Base-by-base conservation (phyloP, 2,113 vertebrate genomes). In the Dinomys branickii region DNA sequence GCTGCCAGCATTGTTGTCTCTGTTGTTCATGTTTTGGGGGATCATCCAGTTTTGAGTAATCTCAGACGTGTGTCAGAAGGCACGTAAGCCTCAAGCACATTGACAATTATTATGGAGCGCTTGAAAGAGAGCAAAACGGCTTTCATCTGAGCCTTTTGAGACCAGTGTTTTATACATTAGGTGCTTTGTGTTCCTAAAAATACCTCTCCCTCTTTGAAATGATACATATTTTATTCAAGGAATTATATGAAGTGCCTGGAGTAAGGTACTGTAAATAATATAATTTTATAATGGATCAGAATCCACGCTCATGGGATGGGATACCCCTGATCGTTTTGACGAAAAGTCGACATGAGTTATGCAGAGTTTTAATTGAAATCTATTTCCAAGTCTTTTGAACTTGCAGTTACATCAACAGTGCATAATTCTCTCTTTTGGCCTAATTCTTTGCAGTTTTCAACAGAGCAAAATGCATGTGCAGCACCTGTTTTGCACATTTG, bases 201-300 rank as follows among this genome's bases (percentile, higher is more conserved):
- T 59, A 58, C 30, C 50, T 95, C 90, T 96, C 56, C 50, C n/a
- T 75, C 85, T 87, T 88, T 81, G 26, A 90, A 93, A 63, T 92
- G 50, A 59, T 91, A 9, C 58, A 30, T 67, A 26, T 90, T 96
- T 94, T 90, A 75, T 90, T n/a, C 16, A 81, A 85, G 56, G 84
- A 63, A 61, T 96, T 92, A 89, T 75, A 28, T 58, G 50, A 96
- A 94, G 81, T 94, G 24, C 58, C 77, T 95, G 83, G 80, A 93
- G 44, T 77, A 92, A 13, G 90, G 38, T 86, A 33, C 54, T 94
- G 12, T 81, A 87, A 94, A 92, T 33, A 78, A 7, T 95, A 38
- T 75, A 88, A 54, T 90, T 94, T 93, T 95, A 71, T 85, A 96
- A 54, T 96, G 61, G 38, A 30, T 94, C 26, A 88, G 24, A 90